These are phyloP conservation scores for Tiaroga cobitis DNA, from an alignment of 2,797 vertebrate genomes.

Conservation along the genomic window DNA sequence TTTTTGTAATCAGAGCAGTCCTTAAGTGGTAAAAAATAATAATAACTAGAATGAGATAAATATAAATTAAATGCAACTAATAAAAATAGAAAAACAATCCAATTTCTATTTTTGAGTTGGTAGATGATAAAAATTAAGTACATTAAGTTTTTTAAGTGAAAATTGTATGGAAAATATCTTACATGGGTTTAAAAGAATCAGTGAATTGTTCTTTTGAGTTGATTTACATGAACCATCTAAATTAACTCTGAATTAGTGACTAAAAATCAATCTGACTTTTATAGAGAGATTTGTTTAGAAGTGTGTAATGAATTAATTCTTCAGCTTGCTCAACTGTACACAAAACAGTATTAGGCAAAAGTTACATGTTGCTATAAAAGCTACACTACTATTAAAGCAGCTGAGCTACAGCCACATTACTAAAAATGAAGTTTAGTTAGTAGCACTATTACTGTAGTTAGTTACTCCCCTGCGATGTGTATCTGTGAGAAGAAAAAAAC, in stretches of 20 bases:
- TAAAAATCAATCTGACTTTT: neutral
- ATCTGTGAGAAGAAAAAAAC: neutral
- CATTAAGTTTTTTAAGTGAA: too few species aligned
- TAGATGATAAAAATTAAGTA: neutral
- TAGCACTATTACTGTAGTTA: neutral
- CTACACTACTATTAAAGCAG: neutral
- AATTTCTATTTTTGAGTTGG: neutral
- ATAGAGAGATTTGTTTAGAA: neutral
- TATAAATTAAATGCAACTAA: too few species aligned
- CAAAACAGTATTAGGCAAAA: neutral
- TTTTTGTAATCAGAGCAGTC: too few species aligned
- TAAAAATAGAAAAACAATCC: too few species aligned
- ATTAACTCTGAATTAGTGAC: neutral
- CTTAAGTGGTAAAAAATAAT: too few species aligned
- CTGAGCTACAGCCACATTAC: neutral
- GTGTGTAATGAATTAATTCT: neutral
- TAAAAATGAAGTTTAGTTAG: neutral
- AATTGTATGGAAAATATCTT: neutral
- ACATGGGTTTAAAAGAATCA: neutral
- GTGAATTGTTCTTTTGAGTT: neutral
- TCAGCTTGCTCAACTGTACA: neutral
- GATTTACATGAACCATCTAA: neutral
- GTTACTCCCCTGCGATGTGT: neutral
- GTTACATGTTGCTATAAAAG: slow-evolving; percentile 8
- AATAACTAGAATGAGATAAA: too few species aligned